Base-by-base conservation (phyloP, 2,888 invertebrate genomes). In the Eristalis tenax region DNA sequence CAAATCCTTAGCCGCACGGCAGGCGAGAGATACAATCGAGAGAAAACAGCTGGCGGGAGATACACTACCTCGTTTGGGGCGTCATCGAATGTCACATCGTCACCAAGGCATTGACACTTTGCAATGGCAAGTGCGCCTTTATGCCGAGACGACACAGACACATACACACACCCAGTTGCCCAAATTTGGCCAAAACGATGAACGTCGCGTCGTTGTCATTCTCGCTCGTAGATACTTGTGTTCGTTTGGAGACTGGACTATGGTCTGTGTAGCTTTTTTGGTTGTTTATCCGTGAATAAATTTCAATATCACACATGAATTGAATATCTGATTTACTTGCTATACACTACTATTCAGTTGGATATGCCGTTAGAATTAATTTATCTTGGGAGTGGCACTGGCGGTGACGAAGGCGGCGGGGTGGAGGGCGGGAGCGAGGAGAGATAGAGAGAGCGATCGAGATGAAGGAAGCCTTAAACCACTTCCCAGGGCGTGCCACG, bases 71-170 rank as follows among this genome's bases (percentile, higher is more conserved):
- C 38, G 13, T 38, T 38, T 50, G 38, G 38, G 70, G 57, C 57
- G 71, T 73, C 73, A 73, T 71, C 73, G 64, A 32, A 50, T 64
- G 73, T 35, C 73, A 35, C 43, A n/a, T 8, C 73, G 43, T 61
- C 68, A 61, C 15, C 43, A 22, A 76, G 76, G 61, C 76, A 68
- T 76, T 76, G 76, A 76, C 76, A 76, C 76, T 76, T 68, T 76
- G 68, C 28, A 40, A 28, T 68, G 43, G 23, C 68, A 74, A 74
- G 74, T 74, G 64, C 38, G 64, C 38, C 23, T 23, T n/a, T 26
- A 18, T 50, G 18, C 35, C 69, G 59, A 40, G 35, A 40, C 38
- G 38, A 40, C 59, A 70, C 70, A 43, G 28, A 61, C 11, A 63
- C 71, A 18, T 13, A 38, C 70, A 70, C 57, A 63, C 32, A 32